Conservation (phyloP, 2,113 vertebrate genomes). For the Rattus norvegicus region DNA sequence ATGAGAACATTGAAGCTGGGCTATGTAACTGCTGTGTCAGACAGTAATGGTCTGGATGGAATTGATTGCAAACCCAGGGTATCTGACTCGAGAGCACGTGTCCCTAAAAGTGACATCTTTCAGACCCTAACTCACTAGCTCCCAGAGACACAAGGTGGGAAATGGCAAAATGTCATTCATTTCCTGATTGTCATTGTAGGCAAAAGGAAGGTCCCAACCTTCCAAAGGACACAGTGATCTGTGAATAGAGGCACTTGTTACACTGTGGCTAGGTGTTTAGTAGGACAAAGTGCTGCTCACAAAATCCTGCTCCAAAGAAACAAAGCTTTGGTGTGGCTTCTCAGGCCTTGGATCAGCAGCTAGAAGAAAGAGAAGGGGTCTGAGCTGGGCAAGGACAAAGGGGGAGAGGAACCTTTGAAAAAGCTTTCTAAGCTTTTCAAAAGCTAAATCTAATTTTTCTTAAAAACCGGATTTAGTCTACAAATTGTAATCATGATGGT, state of each 20-base stretch:
- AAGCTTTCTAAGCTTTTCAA: background rate
- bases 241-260: background rate
- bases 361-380: no score
- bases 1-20: background rate
- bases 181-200: background rate
- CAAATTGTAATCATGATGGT: background rate
- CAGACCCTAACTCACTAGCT: background rate
- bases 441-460: background rate
- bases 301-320: background rate
- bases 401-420: no score
- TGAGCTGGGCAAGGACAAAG: no score
- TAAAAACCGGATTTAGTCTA: background rate
- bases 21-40: background rate
- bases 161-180: background rate
- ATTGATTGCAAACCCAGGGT: background rate
- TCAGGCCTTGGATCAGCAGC: background rate
- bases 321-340: slow-evolving; percentile 33
- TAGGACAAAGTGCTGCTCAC: background rate
- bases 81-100: background rate
- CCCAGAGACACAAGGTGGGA: no score
- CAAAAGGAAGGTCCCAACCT: background rate
- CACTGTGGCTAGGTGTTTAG: background rate
- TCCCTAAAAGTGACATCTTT: background rate
- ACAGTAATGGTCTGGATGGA: background rate
- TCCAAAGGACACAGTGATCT: background rate